Evolutionary conservation across 2,113 vertebrate species (phyloP).

Genomic region (Bostrychus sinensis): DNA sequence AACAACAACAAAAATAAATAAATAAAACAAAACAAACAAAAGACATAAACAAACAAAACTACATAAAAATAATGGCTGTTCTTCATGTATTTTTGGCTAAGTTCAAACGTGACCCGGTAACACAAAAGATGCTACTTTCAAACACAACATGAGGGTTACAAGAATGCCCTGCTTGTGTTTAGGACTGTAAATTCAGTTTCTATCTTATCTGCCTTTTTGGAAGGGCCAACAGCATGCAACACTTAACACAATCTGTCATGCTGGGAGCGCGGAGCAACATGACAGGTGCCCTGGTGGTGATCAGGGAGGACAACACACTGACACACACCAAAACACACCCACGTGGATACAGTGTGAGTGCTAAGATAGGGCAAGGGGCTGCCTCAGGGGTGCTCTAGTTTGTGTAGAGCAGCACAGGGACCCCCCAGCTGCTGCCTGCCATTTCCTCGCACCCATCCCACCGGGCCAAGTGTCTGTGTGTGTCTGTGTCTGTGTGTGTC

Average conservation of each 20-base stretch:
- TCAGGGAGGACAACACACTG: conserved; percentile 16
- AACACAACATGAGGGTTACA: no score
- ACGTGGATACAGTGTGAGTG: conserved; percentile 30
- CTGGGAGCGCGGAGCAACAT: conserved; percentile 13
- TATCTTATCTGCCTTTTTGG: conserved; percentile 4
- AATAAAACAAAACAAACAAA: no score
- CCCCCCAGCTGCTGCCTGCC: conserved; percentile 64
- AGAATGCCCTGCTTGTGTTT: conserved; percentile 7
- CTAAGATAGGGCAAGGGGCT: conserved; percentile 39
- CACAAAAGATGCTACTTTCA: no score
- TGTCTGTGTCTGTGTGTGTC: conserved; percentile 32
- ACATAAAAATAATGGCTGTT: no score
- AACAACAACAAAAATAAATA: no score
- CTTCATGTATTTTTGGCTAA: no score
- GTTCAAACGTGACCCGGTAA: no score
- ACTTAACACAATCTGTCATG: conserved; percentile 4
- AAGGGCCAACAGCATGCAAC: conserved; percentile 2
- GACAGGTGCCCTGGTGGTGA: conserved; percentile 35
- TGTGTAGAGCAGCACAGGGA: conserved; percentile 56
- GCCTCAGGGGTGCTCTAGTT: conserved; percentile 60
- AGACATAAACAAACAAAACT: no score
- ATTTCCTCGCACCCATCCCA: conserved; percentile 65
- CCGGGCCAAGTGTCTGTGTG: conserved; percentile 35
- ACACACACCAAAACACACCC: conserved; percentile 33
- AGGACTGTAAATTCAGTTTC: not conserved